Evolutionary conservation across 2,888 invertebrate species (phyloP), one percentile per base, ranked within the genome.

Genomic region (Troglohyphantes excavatus): DNA sequence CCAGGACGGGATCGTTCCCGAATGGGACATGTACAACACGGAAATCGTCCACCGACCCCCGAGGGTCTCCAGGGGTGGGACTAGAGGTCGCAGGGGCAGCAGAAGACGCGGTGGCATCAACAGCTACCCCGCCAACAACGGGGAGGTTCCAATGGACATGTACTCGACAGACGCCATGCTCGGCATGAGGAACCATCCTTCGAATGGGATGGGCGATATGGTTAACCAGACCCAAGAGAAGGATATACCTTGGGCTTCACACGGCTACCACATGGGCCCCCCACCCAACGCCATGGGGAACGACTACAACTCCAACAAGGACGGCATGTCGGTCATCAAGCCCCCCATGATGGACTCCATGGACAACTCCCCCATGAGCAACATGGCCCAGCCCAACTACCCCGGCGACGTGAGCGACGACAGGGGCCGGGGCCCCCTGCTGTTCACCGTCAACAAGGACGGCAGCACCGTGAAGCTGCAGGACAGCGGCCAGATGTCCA

Each of bases 371-470:
- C 65, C 90, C 33, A 67, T 90, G 61, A 85, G 81, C 72, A 75
- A 43, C 85, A 65, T 90, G 21, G 75, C 59, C 5, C 85, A 78
- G 68, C 61, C 72, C 5, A 82, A 63, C 65, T 86, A 87, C 70
- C 90, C 75, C 53, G 59, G 73, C 75, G 86, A 86, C 65, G 82
- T 90, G 81, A 75, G 79, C 21, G 90, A 85, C 29, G 90, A 90
- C 61, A 59, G 89, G 26, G 90, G 72, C 19, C 65, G 90, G 1
- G 90, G 90, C 2, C 85, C 90, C n/a, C 68, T 90, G 19, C 65
- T 90, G 19, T 90, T 90, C 61, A 90, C 90, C n/a, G 90, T 90
- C n/a, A 90, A 84, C 26, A 90, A 90, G 61, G 90, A 90, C 27
- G 90, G 90, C 29, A 85, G 85, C 39, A 90, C 90, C 2, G 85